Evolutionary conservation across 2,113 vertebrate genomes (phyloP), one percentile per base, ranked within the genome.

Genomic region (Talpa occidentalis): DNA sequence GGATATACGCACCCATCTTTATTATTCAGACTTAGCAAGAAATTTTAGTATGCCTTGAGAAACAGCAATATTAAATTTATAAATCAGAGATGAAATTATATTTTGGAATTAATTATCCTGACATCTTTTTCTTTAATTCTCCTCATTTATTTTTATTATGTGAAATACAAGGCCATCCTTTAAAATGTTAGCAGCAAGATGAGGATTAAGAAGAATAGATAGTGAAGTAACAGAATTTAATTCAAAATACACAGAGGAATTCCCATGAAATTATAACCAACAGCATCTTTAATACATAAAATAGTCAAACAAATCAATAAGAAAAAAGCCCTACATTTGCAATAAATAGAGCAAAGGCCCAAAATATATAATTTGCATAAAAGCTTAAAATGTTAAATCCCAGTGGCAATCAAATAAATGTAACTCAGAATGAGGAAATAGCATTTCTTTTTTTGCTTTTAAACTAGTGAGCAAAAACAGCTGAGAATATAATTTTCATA

Each of bases 341-440:
- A 91, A 54, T 88, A 91, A 69, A 93, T 73, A 74, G 81, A 93
- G 30, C 62, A 47, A 90, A 86, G 7, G 11, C 24, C 62, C 40
- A 47, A 60, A 78, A 82, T 73, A 79, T 4, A 22, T 47, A 79
- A 90, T 88, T 82, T 56, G 15, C 3, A 73, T 30, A 82, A 80
- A 70, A 2, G 0, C 21, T 91, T 60, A 28, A 78, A 59, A 80
- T 59, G 10, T 88, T 88, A 66, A 76, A 88, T 80, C 44, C 64
- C 67, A 92, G 44, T 64, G 72, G 49, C 59, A 83, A 85, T 91
- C n/a, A 92, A 79, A 91, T 74, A 82, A 24, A 77, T 87, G 37
- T 35, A 87, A 92, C 74, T 90, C 54, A 80, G 62, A 90, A 62
- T 44, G 82, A 69, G 64, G 72, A 90, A 86, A 82, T 95, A 54